Percentiles rank a stretch among this genome's conserved stretches.
phyloP scores from a whole-genome alignment of 1,140 invertebrate species.

The Drosophila parvula region DNA sequence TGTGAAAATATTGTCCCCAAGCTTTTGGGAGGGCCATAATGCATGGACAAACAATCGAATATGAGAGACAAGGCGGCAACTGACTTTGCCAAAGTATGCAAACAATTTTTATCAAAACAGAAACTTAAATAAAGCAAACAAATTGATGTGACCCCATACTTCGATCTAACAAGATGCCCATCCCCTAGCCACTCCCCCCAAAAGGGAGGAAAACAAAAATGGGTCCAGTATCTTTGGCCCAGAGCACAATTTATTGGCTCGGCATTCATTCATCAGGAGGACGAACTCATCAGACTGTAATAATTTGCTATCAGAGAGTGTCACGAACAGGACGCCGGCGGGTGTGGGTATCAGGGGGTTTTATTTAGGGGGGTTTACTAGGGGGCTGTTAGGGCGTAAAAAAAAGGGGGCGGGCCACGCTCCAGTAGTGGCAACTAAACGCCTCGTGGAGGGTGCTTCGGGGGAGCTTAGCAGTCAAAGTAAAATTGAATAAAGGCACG shows the following conservation, averaged over 20 bases:
- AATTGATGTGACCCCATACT: constrained; percentile 64
- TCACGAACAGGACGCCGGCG: constrained; percentile 53
- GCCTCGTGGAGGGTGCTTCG: constrained; percentile 10
- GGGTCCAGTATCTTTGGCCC: constrained; percentile 52
- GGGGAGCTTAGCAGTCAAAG: constrained; percentile 64
- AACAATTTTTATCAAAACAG: constrained; percentile 69
- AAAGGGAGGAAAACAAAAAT: constrained; percentile 25
- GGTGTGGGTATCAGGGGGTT: background rate
- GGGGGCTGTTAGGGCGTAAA: background rate
- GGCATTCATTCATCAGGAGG: constrained; percentile 78
- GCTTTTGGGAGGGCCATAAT: constrained; percentile 41
- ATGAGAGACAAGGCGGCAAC: constrained; percentile 39
- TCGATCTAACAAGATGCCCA: constrained; percentile 33
- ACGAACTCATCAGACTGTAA: constrained; percentile 80
- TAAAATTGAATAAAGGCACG: constrained; percentile 78
- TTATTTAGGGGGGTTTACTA: constrained; percentile 1
- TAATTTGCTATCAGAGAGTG: constrained; percentile 79
- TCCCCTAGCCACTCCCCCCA: background rate
- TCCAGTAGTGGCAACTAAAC: constrained; percentile 51
- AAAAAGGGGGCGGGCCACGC: background rate
- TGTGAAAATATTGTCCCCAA: constrained; percentile 53
- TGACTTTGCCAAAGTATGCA: constrained; percentile 54
- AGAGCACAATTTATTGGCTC: constrained; percentile 75
- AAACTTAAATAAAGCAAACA: constrained; percentile 81
- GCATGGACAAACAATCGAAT: constrained; percentile 61